Base-by-base conservation (phyloP, 2,113 vertebrate species). In the Xenotilapia leptura region DNA sequence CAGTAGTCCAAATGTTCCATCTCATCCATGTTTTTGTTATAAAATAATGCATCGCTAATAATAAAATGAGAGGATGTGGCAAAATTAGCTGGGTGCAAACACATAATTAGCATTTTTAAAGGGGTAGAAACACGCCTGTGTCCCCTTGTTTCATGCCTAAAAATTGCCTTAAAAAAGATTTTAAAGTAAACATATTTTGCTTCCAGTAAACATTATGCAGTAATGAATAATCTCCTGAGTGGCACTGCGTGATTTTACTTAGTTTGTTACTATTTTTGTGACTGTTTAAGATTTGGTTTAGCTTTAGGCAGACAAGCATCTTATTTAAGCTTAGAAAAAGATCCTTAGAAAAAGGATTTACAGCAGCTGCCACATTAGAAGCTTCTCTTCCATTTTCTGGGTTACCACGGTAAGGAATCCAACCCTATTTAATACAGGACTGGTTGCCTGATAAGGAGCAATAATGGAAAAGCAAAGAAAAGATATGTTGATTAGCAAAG, bases 1-100 rank as follows among this genome's bases (percentile, higher is more conserved):
- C 88, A 31, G n/a, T 31, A 82, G 62, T 81, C 54, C 4, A 8
- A 73, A 54, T 83, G 45, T 31, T 58, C 15, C 79, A 79, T 60
- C 56, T 6, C 21, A 70, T 58, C 60, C 19, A 31, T 83, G 28
- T 53, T 82, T 83, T 47, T 81, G 12, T 62, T 70, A 81, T 87
- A 7, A 9, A 42, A 82, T 87, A 68, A 65, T 47, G 42, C 17
- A 9, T 19, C 9, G 3, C 26, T 33, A 42, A 85, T 56, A 77
- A 10, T 85, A 28, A 88, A 80, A 19, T 77, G 65, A 82, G 49
- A 68, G 49, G 83, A 68, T 15, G 4, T 7, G 9, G 9, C 4
- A 9, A n/a, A 9, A 28, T 79, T 45, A 7, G 6, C 38, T 73
- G 21, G 40, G 23, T 77, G 3, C 15, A 75, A 49, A 47, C 40